phyloP scores from a whole-genome alignment of 2,113 vertebrate species.

The Nettapus auritus region DNA sequence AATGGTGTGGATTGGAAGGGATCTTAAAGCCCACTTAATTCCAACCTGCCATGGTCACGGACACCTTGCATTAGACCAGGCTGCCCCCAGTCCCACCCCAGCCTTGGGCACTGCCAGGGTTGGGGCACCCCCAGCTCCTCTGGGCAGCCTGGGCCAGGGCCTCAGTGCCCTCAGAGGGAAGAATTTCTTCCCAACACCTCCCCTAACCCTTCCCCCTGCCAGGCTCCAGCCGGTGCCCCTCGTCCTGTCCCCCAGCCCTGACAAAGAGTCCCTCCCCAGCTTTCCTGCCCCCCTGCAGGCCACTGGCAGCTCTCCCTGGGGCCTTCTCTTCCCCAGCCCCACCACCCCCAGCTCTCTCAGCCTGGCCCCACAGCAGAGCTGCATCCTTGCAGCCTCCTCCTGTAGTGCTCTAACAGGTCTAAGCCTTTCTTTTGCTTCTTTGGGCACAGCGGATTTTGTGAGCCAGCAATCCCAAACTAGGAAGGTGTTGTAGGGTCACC shows the following conservation, averaged over 20 bases:
- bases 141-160: background rate
- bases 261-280: background rate
- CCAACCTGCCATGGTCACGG: background rate
- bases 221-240: background rate
- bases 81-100: background rate
- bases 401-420: background rate
- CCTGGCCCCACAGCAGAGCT: background rate
- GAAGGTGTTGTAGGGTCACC: background rate
- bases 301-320: background rate
- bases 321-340: background rate
- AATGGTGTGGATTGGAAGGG: background rate
- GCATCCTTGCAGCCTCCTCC: background rate
- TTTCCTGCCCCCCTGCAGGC: background rate
- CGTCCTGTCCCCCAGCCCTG: background rate
- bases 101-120: background rate
- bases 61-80: background rate
- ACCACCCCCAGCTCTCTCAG: background rate
- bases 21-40: background rate
- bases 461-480: fast-evolving
- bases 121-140: background rate
- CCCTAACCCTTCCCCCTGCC: background rate
- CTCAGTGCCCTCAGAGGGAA: background rate
- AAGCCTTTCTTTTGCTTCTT: background rate
- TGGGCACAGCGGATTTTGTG: background rate
- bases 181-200: background rate